Evolutionary conservation across 1,140 invertebrate species (phyloP), one percentile per base, ranked within the genome.

Genomic region (Aleiodes sp.): DNA sequence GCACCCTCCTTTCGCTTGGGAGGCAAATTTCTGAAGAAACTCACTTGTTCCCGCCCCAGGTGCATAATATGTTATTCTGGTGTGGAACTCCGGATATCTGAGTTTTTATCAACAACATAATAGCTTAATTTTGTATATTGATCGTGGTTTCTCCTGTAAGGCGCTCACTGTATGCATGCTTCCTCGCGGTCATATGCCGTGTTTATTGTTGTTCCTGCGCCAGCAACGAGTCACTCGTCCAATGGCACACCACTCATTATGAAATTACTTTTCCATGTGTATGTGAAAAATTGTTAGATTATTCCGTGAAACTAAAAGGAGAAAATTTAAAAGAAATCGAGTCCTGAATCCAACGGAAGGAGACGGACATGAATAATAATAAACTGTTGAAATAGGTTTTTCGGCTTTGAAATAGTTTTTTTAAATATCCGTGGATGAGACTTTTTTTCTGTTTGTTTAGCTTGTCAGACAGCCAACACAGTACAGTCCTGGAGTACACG

Each of bases 51-150:
- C n/a, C n/a, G n/a, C n/a, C n/a, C n/a, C n/a, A n/a, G n/a, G n/a
- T n/a, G n/a, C n/a, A n/a, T n/a, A n/a, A n/a, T n/a, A n/a, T n/a
- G n/a, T n/a, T n/a, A n/a, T n/a, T 56, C 52, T 24, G 28, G 21
- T 10, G 14, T 7, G 46, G 46, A 24, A 24, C 46, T 31, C 56
- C 26, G 33, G 12, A 31, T 59, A 12, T 16, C 12, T 59, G 26
- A 7, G 33, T 16, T 10, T 59, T 12, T n/a, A 59, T 14, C 26
- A 75, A 77, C 70, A 78, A 75, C 77, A 73, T 80, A 80, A 80
- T 80, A 77, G 76, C 78, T 80, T 80, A 77, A 80, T 80, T 77
- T 74, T 31, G 70, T 72, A 7, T 59, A 80, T 80, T 73, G 78
- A 80, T 80, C 76, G 74, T n/a, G 70, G 75, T 73, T 69, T 70